Conservation (phyloP, 2,888 invertebrate species). For the Caenorhabditis sp. region DNA sequence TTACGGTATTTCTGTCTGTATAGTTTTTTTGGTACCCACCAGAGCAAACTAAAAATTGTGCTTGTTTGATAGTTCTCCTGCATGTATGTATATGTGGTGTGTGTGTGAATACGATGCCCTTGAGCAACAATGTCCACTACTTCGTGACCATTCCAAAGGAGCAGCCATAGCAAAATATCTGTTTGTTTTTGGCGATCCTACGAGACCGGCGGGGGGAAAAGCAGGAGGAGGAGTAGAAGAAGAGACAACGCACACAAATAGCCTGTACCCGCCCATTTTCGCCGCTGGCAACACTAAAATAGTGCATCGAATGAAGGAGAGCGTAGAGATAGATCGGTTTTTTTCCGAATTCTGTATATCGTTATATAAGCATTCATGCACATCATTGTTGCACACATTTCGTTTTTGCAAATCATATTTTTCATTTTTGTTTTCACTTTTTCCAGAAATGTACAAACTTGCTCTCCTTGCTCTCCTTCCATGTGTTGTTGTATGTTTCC, state of each 20-base stretch:
- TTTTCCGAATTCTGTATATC: background rate
- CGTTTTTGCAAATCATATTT: background rate
- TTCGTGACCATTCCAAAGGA: background rate
- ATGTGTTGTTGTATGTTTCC: slow-evolving; percentile 38
- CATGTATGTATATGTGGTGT: background rate
- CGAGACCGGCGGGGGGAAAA: too few species aligned
- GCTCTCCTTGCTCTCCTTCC: slow-evolving; percentile 28
- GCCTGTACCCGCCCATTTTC: background rate
- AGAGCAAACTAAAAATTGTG: too few species aligned
- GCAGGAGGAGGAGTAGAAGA: too few species aligned
- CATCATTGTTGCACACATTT: slow-evolving; percentile 13
- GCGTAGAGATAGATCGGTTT: background rate
- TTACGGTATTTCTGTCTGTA: too few species aligned
- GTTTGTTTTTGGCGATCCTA: background rate
- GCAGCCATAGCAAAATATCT: background rate
- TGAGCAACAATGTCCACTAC: background rate
- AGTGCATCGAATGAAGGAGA: background rate
- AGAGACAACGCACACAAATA: background rate
- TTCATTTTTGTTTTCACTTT: background rate
- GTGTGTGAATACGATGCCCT: background rate
- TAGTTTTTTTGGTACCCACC: too few species aligned
- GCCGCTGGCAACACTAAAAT: background rate
- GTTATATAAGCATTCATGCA: background rate
- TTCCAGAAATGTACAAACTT: slow-evolving; percentile 21
- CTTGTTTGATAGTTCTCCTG: too few species aligned